Base-by-base conservation (phyloP, 2,797 vertebrate genomes). In the Lacerta bilineata region DNA sequence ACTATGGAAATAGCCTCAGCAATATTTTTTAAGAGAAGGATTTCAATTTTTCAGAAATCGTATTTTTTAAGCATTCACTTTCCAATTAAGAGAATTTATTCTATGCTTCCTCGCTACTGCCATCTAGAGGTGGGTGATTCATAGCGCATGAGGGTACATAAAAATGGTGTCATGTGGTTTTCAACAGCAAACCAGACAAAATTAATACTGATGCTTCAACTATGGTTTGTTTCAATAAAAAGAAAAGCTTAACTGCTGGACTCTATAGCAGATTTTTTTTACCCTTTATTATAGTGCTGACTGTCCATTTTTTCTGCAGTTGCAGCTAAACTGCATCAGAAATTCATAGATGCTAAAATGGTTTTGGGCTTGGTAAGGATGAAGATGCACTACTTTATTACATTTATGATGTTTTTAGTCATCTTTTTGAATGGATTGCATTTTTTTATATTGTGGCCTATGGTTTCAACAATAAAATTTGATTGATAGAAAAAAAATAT, bases 101-200 rank as follows among this genome's bases (percentile, higher is more conserved):
- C 5, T 80, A 15, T 2, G 64, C 1, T 68, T 93, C 78, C 81
- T 59, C 7, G 20, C 3, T 79, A 25, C 27, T 91, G 87, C 50
- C 80, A 86, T 83, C 91, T 92, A 76, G 74, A 91, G 50, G 72
- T 43, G 71, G 61, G 55, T 91, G 46, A 33, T 36, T 84, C 39
- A 61, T 85, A 80, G 2, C 43, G 55, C 36, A 81, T 66, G 46
- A 11, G 29, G 84, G 41, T 80, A 33, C 18, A 4, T 39, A 29
- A 8, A 41, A 46, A 10, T 15, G 29, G 39, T 64, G 25, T 2
- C 23, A 11, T 80, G 8, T n/a, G 15, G 68, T 81, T 87, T 91
- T 33, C 10, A 13, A 23, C 11, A 86, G 23, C 33, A 75, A 87
- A 46, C 41, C 39, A 88, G n/a, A 18, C 20, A 75, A 75, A 55